Conservation (phyloP, 2,888 invertebrate genomes). For the Cryptocheilus praepositus region DNA sequence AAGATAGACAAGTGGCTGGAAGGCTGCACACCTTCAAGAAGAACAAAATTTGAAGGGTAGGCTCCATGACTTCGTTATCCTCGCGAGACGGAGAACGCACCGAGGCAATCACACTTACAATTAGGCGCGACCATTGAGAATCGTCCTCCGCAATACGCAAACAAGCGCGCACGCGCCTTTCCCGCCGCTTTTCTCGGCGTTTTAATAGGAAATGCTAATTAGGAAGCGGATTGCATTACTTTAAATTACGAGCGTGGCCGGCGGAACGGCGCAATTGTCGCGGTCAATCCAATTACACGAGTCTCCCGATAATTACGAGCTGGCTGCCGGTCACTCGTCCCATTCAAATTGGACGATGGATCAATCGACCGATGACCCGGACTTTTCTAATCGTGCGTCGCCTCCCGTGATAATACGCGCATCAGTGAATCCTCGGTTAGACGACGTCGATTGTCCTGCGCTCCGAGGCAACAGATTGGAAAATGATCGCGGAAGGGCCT, state of each 20-base stretch:
- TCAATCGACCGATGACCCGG: slow-evolving; percentile 13
- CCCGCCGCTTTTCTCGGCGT: slow-evolving; percentile 32
- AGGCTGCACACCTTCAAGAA: no score
- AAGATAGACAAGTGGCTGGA: no score
- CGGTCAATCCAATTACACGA: slow-evolving; percentile 54
- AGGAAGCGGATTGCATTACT: slow-evolving; percentile 50
- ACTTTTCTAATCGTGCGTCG: slow-evolving; percentile 36
- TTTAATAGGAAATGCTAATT: slow-evolving; percentile 49
- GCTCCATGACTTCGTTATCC: no score
- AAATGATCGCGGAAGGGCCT: no score
- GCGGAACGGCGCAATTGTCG: slow-evolving; percentile 26
- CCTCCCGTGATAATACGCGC: not conserved
- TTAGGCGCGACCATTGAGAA: not conserved
- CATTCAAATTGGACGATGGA: slow-evolving; percentile 41
- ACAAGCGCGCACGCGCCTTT: not conserved
- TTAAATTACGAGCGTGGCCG: slow-evolving; percentile 41
- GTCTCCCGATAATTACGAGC: slow-evolving; percentile 53
- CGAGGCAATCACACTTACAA: not conserved
- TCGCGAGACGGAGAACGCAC: no score
- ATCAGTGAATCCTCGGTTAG: no score
- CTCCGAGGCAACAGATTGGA: no score
- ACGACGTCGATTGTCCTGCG: no score
- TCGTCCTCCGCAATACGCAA: not conserved
- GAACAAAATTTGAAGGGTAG: no score
- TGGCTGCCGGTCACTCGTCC: slow-evolving; percentile 36